Evolutionary conservation across 92 coral and sea anemone species (phyloP).

Genomic region (Ricordea florida): DNA sequence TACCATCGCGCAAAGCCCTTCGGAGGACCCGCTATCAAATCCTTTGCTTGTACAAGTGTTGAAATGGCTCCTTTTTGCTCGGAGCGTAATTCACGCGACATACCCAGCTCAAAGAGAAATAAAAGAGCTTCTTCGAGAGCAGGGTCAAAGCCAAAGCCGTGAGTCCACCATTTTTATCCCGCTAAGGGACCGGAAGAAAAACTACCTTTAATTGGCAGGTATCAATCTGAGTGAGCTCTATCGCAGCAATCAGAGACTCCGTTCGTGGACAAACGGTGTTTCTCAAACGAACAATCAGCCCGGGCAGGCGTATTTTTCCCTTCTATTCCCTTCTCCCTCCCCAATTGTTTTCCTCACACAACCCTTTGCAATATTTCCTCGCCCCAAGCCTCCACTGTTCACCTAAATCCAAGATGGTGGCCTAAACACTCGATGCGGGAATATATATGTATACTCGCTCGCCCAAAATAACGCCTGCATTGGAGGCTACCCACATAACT

Average conservation of each 20-base stretch:
- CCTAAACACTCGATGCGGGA: too few species aligned
- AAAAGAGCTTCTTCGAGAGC: not conserved
- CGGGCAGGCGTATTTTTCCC: not conserved
- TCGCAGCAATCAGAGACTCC: conserved; percentile 16
- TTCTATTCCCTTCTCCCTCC: not conserved
- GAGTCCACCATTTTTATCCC: not conserved
- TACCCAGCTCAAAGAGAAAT: not conserved
- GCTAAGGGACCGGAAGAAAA: not conserved
- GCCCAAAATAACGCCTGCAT: too few species aligned
- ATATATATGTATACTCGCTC: too few species aligned
- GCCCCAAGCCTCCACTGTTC: too few species aligned
- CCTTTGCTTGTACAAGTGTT: not conserved
- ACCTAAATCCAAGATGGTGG: too few species aligned
- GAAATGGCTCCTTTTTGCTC: not conserved
- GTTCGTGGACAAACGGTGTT: not conserved
- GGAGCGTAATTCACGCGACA: not conserved
- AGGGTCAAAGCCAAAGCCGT: not conserved
- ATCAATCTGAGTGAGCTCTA: not conserved
- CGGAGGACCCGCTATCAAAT: not conserved
- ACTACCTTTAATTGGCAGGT: not conserved
- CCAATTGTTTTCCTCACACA: not conserved
- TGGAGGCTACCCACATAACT: too few species aligned
- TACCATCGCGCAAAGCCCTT: not conserved
- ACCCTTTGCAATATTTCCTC: too few species aligned
- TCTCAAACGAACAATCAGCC: not conserved